Evolutionary conservation across 2,113 vertebrate genomes (phyloP), one percentile per base, ranked within the genome.

Genomic region (Rhizomys pruinosus): DNA sequence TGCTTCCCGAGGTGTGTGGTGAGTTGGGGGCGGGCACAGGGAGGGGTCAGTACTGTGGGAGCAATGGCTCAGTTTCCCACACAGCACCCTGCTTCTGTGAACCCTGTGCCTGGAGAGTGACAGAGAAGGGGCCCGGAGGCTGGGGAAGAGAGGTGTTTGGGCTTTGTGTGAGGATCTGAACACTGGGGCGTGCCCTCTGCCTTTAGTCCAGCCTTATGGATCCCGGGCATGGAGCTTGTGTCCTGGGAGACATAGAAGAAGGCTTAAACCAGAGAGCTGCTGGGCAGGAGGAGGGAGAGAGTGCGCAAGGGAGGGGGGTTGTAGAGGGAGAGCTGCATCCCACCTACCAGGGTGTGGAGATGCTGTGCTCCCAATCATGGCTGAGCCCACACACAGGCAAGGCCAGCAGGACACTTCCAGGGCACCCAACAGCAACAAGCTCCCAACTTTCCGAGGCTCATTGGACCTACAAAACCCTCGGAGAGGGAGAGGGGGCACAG

Each of bases 401-500:
- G 17, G 10, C 37, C 25, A 11, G 27, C 4, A 32, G 55, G 61
- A 19, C 76, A 73, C 71, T 73, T 10, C 22, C 71, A 23, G 25
- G 20, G 22, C n/a, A 39, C 39, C 71, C 10, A 0, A 73, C 1
- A 29, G 39, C 25, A 39, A 32, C 15, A 20, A 42, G 42, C 61
- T 77, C 27, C 13, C 52, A 39, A 39, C 29, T 85, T 44, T 42
- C 22, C 29, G 57, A 66, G 64, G 64, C 8, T 1, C 34, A 17
- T 10, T 16, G 34, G 71, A 8, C 47, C 32, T 44, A 5, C 2
- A 55, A 29, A 76, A 22, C 27, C 57, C 73, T 79, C 3, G 15
- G 1, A 39, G 34, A 22, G 37, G 19, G 8, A 55, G 22, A 0
- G 32, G 17, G 23, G 42, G 12, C n/a, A 3, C 32, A 10, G 13